A percentile compares a stretch with the other conserved stretches of the same genome.
phyloP scores from a whole-genome alignment of 2,888 invertebrate species.

The Parnassius glacialis region DNA sequence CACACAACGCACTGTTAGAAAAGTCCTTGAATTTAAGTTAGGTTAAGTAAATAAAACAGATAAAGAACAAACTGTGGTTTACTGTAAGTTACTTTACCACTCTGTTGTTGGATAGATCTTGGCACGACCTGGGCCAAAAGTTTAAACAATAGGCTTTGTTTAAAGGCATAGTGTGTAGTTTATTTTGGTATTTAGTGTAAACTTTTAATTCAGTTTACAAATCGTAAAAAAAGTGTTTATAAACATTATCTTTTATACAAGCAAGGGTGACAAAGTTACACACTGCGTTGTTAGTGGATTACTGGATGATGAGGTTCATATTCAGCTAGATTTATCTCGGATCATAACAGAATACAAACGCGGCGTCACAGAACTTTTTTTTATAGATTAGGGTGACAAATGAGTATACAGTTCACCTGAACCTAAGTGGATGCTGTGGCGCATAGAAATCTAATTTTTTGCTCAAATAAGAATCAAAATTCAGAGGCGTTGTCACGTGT shows the following conservation, averaged over 20 bases:
- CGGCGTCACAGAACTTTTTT: too few relatives aligned
- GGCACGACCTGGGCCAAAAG: background rate
- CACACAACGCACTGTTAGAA: background rate
- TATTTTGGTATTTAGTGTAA: slow-evolving; percentile 32
- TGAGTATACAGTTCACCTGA: too few relatives aligned
- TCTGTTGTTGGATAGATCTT: slow-evolving; percentile 6
- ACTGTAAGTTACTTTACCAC: slow-evolving; percentile 3
- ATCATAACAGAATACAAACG: too few relatives aligned
- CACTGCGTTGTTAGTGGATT: too few relatives aligned
- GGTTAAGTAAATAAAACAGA: slow-evolving; percentile 2
- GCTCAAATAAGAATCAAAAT: too few relatives aligned
- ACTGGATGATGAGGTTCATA: too few relatives aligned
- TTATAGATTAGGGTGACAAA: too few relatives aligned
- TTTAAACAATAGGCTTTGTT: slow-evolving; percentile 10
- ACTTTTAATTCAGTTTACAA: background rate
- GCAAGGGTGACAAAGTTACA: too few relatives aligned
- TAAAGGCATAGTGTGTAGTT: background rate
- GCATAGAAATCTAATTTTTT: too few relatives aligned
- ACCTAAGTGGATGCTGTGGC: too few relatives aligned
- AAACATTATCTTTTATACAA: slow-evolving; percentile 64
- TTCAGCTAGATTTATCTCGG: too few relatives aligned
- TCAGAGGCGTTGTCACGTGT: too few relatives aligned
- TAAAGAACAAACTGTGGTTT: slow-evolving; percentile 8
- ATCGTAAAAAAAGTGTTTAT: background rate
- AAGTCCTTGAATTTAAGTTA: background rate